Percentiles rank a stretch among this genome's conserved stretches.
Conservation (phyloP, 1,140 invertebrate species). For the Pemphigus obesinymphae region DNA sequence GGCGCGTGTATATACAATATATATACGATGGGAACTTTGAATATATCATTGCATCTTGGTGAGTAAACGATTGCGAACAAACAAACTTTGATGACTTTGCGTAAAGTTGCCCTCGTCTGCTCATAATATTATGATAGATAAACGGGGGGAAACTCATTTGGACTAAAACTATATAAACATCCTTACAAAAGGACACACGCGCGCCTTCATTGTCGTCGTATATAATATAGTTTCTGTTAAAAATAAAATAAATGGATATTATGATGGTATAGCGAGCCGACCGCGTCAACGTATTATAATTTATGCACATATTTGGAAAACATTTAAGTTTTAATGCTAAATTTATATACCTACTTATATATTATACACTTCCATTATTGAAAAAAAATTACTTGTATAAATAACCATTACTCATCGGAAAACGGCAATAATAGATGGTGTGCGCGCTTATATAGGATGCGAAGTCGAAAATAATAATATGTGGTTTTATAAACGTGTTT, state of each 20-base stretch:
- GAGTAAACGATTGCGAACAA: background rate
- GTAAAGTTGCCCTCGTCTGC: background rate
- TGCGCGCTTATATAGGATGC: background rate
- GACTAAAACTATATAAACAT: background rate
- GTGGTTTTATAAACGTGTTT: too few relatives aligned
- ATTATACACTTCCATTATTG: background rate
- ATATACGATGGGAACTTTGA: too few relatives aligned
- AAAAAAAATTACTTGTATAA: background rate
- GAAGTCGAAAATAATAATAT: background rate
- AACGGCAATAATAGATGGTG: background rate
- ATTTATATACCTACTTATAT: background rate
- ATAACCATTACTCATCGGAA: conserved; percentile 12
- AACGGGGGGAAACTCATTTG: conserved; percentile 14
- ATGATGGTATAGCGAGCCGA: background rate
- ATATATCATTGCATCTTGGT: background rate
- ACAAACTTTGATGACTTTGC: conserved; percentile 11
- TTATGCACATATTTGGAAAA: too few relatives aligned
- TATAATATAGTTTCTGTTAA: background rate
- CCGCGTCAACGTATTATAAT: background rate
- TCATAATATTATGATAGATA: background rate
- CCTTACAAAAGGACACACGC: background rate
- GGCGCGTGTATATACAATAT: too few relatives aligned
- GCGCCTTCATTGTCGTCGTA: background rate
- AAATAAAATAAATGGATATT: background rate
- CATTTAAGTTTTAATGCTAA: too few relatives aligned